Base-by-base conservation (phyloP, 2,113 vertebrate species). In the Aptenodytes forsteri region DNA sequence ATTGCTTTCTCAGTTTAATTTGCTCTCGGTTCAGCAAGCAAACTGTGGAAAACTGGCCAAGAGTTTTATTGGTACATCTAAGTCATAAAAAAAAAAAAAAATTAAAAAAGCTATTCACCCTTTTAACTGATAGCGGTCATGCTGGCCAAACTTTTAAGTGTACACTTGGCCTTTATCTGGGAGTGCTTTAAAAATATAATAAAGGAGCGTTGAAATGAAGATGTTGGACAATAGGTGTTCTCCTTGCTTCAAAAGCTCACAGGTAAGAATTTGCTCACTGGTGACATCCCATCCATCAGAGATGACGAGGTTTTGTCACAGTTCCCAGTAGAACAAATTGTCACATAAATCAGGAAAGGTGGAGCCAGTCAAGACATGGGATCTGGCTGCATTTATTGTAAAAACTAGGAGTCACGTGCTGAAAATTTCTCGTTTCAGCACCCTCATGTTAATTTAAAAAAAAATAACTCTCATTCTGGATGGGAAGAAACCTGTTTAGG, bases 201-300 rank as follows among this genome's bases (percentile, higher is more conserved):
- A 91, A 94, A 17, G 65, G 58, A 70, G 70, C 81, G 79, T 34
- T 82, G 47, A 87, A 95, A 87, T 83, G 92, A 97, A 94, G 90
- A 62, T 92, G 91, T 96, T 29, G 83, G 90, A 84, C 73, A 87
- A 69, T 1, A 79, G 62, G 27, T 26, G 67, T 38, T 54, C 13
- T 83, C 40, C 62, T 54, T 7, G 75, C 86, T 87, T 89, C 52
- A 61, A 40, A 89, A 96, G 47, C 87, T 87, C 59, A 56, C 69
- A 89, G 88, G 79, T 67, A 95, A 93, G 85, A 92, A 81, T 92
- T 76, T 87, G 69, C 86, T 97, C 79, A 27, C 88, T 85, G 89
- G 36, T 93, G 97, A 95, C 97, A 98, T 40, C 87, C 54, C 87
- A 96, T 96, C 97, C 96, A 96, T 98, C 98, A 98, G 92, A 44